A percentile compares a stretch with the other conserved stretches of the same genome.
Evolutionary conservation across 2,113 vertebrate genomes (phyloP).

Genomic region (Empidonax alnorum): DNA sequence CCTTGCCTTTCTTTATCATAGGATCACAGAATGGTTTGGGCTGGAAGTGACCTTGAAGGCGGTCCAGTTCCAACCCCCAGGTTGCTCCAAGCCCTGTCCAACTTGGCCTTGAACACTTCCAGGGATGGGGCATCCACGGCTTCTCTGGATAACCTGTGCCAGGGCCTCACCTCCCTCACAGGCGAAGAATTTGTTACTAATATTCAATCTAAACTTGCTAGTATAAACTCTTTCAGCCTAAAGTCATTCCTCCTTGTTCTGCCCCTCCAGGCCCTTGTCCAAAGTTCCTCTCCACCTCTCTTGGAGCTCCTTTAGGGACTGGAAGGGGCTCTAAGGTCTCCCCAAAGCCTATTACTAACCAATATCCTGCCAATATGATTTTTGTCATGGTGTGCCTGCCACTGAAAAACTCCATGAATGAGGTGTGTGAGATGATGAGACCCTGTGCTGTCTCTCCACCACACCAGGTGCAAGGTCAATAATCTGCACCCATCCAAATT

Average conservation of each 20-base stretch:
- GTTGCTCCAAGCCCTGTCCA: rapidly evolving
- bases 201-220: not conserved
- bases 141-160: not conserved
- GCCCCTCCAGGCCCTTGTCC: not conserved
- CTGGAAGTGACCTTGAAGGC: not conserved
- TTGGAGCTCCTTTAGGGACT: not conserved
- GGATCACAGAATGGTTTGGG: not conserved
- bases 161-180: not conserved
- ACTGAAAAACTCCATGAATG: not conserved
- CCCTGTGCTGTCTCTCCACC: not conserved
- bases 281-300: not conserved
- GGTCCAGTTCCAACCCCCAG: not conserved
- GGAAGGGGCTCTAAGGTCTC: not conserved
- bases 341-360: not conserved
- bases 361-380: not conserved
- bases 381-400: not conserved
- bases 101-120: not conserved
- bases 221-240: not conserved
- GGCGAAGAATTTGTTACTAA: not conserved
- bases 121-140: not conserved
- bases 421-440: not conserved
- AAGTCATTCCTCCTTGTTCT: not conserved
- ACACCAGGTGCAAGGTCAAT: not conserved
- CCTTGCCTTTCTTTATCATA: not conserved
- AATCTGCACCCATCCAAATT: not conserved